Evolutionary conservation across 2,888 invertebrate genomes (phyloP).

Genomic region (Hemaris fuciformis): DNA sequence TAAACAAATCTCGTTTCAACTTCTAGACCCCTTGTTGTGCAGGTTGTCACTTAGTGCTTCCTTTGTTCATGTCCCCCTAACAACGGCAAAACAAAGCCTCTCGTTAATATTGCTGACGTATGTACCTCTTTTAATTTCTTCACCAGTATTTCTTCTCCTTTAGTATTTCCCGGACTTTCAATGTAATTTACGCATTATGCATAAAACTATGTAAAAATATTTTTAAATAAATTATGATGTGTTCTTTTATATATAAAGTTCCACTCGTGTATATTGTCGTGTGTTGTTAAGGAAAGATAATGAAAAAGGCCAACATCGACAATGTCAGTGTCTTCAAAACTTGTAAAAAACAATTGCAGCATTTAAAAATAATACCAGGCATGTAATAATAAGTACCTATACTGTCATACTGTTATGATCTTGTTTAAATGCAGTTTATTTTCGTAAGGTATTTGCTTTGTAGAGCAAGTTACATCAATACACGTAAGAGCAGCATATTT

Average conservation of each 20-base stretch:
- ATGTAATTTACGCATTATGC: background rate
- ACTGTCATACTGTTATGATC: no score
- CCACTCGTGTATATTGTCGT: no score
- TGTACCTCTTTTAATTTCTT: background rate
- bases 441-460: background rate
- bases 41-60: background rate
- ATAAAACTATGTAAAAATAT: no score
- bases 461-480: background rate
- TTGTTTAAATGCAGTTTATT: background rate
- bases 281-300: no score
- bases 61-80: background rate
- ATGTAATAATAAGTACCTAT: no score
- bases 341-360: no score
- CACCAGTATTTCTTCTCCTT: background rate
- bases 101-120: background rate
- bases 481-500: background rate
- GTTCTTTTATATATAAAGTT: no score
- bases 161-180: background rate
- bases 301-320: no score
- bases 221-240: no score
- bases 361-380: no score
- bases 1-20: background rate
- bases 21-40: background rate
- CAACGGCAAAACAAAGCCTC: background rate
- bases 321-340: no score